Conservation (phyloP, 2,797 vertebrate species). For the Acanthornis magna region DNA sequence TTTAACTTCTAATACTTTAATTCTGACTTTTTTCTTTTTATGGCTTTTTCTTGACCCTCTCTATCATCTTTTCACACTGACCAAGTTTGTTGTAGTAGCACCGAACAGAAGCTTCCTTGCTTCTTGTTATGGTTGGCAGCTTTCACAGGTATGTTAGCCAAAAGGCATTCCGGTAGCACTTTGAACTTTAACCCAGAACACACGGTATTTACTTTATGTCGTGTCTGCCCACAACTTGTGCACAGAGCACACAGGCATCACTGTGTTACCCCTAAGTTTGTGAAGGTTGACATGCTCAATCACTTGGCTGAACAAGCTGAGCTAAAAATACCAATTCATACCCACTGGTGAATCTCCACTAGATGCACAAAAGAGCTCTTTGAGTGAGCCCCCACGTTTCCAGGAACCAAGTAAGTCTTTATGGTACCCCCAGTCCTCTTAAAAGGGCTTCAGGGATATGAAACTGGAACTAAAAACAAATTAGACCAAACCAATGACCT, state of each 20-base stretch:
- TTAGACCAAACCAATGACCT: neutral
- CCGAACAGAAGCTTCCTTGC: slow-evolving; percentile 16
- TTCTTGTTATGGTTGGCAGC: slow-evolving; percentile 33
- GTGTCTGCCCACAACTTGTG: neutral
- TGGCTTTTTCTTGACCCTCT: neutral
- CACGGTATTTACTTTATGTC: neutral
- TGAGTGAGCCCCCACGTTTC: neutral
- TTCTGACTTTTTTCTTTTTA: neutral
- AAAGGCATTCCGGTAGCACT: neutral
- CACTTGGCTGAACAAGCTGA: neutral
- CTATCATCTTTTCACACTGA: neutral
- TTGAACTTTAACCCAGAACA: slow-evolving; percentile 21
- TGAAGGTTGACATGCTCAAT: neutral
- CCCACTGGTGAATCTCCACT: neutral
- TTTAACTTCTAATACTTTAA: neutral
- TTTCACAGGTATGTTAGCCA: neutral
- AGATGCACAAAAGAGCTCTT: neutral
- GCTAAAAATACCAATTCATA: neutral
- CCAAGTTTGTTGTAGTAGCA: neutral
- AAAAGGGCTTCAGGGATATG: neutral
- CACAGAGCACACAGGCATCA: neutral
- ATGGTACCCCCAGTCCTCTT: neutral
- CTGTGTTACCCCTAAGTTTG: neutral
- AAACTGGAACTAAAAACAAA: neutral
- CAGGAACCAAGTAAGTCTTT: neutral